Base-by-base conservation (phyloP, 2,888 invertebrate genomes). In the Caenorhabditis parvicauda region DNA sequence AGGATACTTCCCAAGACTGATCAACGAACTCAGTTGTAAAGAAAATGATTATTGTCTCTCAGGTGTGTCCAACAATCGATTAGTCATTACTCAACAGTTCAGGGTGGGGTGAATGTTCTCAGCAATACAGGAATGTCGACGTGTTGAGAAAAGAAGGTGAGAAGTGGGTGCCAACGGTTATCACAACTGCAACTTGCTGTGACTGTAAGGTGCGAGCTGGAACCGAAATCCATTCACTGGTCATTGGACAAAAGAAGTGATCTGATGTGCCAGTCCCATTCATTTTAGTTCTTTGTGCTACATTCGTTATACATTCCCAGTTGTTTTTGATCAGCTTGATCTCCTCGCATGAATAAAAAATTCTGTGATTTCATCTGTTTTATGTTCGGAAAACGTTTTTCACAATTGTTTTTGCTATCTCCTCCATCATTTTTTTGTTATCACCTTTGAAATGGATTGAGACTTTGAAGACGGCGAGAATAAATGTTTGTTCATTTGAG, bases 21-120 rank as follows among this genome's bases (percentile, higher is more conserved):
- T 77, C 42, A 77, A 77, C 59, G 77, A 68, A 37, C 59, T 75
- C 9, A 74, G 70, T 42, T 77, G 77, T 53, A 70, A 73, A 21
- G 68, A 67, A 38, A 65, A 71, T 54, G 75, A 76, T 48, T 76
- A 54, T 51, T 77, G 77, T 56, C 58, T 77, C 2, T 77, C 76
- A 35, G 77, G 77, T 72, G 28, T 12, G 41, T 22, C 7, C 7
- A 29, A 29, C 9, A 24, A 29, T 6, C n/a, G n/a, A 25, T 5
- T 28, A 6, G 6, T 14, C 37, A 19, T 9, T 9, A 44, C 3
- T 37, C 50, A n/a, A n/a, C n/a, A 3, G 39, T 67, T 48, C 55
- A 76, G 77, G 76, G 6, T 79, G 77, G 76, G 79, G 79, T 17
- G 54, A 65, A n/a, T 79, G 79, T 55, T 59, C 66, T 43, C 79